phyloP scores from a whole-genome alignment of 2,797 vertebrate species.

The Tadarida brasiliensis region DNA sequence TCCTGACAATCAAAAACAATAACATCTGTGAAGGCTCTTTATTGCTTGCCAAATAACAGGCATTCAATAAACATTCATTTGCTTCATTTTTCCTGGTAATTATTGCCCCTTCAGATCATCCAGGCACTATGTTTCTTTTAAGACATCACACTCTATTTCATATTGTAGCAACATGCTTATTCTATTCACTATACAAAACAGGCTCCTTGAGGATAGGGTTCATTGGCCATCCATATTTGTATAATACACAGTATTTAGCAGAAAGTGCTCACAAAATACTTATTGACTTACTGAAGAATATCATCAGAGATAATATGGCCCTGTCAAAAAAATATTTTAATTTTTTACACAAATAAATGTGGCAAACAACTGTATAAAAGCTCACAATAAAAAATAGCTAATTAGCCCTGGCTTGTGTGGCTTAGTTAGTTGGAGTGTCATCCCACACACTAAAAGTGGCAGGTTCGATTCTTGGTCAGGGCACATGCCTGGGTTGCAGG shows the following conservation, averaged over 20 bases:
- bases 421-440: neutral
- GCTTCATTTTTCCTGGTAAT: constrained; percentile 35
- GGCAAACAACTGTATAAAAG: neutral
- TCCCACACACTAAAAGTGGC: neutral
- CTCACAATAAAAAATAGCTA: neutral
- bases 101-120: neutral
- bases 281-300: constrained; percentile 13
- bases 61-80: constrained; percentile 28
- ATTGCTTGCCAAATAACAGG: neutral
- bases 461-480: neutral
- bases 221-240: constrained; percentile 1
- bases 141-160: neutral
- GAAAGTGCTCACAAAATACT: neutral
- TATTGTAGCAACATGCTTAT: neutral
- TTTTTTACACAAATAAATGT: constrained; percentile 6
- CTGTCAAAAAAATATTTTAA: neutral
- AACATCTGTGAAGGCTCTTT: neutral
- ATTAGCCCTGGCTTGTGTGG: neutral
- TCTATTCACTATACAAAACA: neutral
- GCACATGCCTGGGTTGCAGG: neutral
- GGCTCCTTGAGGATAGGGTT: neutral
- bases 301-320: neutral
- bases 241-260: neutral
- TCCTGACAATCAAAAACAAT: constrained; percentile 13
- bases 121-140: neutral